Evolutionary conservation across 2,888 invertebrate genomes (phyloP).

Genomic region (Crossocerus cetratus): DNA sequence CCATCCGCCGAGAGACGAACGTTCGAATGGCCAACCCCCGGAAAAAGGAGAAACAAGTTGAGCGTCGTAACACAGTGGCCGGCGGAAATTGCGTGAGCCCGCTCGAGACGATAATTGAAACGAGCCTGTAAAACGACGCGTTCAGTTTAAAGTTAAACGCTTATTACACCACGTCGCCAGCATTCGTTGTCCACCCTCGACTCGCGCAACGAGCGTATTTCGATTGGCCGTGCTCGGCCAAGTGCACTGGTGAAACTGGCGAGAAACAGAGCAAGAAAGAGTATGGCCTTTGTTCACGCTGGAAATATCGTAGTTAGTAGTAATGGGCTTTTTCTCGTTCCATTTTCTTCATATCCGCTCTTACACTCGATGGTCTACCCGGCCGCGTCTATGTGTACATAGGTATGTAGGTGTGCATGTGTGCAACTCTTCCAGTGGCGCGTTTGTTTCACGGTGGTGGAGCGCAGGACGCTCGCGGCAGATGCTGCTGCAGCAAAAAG

Average conservation of each 20-base stretch:
- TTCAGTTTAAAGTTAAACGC: neutral
- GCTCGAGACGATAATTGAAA: neutral
- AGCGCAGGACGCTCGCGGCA: neutral
- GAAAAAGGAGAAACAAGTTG: neutral
- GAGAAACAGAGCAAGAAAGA: neutral
- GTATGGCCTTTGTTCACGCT: conserved; percentile 16
- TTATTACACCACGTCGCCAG: neutral
- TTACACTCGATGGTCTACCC: neutral
- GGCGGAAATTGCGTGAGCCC: neutral
- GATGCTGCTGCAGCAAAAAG: neutral
- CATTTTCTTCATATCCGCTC: conserved; percentile 29
- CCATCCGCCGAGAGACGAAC: conserved; percentile 54
- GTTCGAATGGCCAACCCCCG: conserved; percentile 46
- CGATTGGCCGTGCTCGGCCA: conserved; percentile 13
- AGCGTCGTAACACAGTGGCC: neutral
- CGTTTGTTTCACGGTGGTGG: neutral
- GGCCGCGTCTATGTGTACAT: neutral
- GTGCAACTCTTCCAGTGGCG: neutral
- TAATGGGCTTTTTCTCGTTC: conserved; percentile 44
- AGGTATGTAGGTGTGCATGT: too few species aligned
- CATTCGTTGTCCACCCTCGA: neutral
- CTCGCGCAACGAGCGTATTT: neutral
- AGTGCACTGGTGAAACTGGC: neutral
- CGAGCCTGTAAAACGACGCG: neutral
- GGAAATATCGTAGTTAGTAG: conserved; percentile 38